Evolutionary conservation across 2,888 invertebrate genomes (phyloP).

Genomic region (Heliconius hortense): DNA sequence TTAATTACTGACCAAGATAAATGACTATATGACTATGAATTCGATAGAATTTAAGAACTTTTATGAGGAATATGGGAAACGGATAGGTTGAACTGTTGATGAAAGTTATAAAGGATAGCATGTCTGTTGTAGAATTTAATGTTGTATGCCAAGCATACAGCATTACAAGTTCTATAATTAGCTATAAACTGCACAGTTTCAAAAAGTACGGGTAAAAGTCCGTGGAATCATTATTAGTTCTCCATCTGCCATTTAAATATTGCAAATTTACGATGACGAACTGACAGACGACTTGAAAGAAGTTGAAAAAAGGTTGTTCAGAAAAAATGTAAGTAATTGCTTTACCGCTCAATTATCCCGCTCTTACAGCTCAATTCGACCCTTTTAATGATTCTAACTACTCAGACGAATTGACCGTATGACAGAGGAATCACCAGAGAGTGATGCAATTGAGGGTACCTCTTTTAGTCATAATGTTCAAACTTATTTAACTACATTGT

Average conservation of each 20-base stretch:
- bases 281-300: conserved; percentile 8
- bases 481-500: too few species aligned
- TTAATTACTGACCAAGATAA: conserved; percentile 37
- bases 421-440: too few species aligned
- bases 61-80: conserved; percentile 14
- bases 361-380: too few species aligned
- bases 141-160: background rate
- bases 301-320: background rate
- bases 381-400: too few species aligned
- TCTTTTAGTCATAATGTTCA: too few species aligned
- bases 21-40: conserved; percentile 21
- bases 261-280: conserved; percentile 25
- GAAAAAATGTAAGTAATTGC: too few species aligned
- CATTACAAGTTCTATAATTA: conserved; percentile 26
- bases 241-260: conserved; percentile 30
- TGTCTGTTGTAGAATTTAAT: conserved; percentile 12
- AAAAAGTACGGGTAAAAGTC: conserved; percentile 35
- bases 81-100: conserved; percentile 2
- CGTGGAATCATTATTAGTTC: conserved; percentile 25
- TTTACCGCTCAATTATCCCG: too few species aligned
- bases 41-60: conserved; percentile 35
- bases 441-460: too few species aligned
- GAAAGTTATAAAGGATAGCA: conserved; percentile 19
- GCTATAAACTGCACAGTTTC: conserved; percentile 40
- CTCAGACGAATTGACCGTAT: too few species aligned